phyloP scores from a whole-genome alignment of 2,113 vertebrate species.

The Antechinus flavipes region DNA sequence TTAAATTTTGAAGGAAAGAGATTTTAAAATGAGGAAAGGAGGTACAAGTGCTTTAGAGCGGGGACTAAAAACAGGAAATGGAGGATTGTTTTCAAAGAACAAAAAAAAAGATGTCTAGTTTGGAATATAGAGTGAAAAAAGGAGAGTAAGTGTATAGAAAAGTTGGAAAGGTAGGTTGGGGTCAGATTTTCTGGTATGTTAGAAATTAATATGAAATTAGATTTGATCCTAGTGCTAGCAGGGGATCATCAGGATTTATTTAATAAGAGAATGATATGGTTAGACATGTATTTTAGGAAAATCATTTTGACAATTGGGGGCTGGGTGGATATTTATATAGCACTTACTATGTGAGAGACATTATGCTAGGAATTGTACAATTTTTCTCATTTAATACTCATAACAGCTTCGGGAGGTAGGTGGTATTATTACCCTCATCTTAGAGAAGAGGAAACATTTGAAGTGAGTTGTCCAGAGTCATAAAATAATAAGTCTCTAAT shows the following conservation, averaged over 20 bases:
- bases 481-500: neutral
- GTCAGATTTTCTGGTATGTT: neutral
- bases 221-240: neutral
- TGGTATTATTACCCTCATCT: neutral
- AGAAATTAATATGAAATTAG: neutral
- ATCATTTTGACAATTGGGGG: neutral
- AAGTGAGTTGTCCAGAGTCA: neutral
- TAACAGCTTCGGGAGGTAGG: neutral
- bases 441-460: neutral
- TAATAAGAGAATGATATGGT: neutral
- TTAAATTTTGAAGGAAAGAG: neutral
- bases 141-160: neutral
- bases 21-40: neutral
- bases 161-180: neutral
- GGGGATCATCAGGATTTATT: neutral
- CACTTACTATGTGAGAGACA: neutral
- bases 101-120: neutral
- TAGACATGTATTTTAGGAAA: neutral
- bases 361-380: neutral
- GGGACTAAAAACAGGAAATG: neutral
- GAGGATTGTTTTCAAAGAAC: neutral
- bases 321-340: neutral
- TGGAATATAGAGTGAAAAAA: neutral
- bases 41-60: neutral
- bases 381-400: neutral